These are phyloP conservation scores for Drosophila mettleri DNA, from an alignment of 2,888 invertebrate species.

Conservation along the genomic window DNA sequence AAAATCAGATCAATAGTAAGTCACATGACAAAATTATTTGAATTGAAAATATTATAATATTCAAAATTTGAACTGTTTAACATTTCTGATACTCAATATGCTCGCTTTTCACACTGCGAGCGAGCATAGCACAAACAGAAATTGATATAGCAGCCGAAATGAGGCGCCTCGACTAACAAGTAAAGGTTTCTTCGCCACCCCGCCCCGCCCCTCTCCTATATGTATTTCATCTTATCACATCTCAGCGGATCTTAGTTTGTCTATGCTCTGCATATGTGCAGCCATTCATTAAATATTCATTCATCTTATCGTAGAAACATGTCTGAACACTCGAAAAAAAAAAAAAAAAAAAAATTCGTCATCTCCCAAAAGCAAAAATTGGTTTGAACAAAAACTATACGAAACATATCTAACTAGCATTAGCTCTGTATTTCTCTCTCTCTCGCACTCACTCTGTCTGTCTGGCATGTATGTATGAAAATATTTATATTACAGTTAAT, in stretches of 20 bases:
- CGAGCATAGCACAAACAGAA: neutral
- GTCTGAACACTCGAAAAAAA: conserved; percentile 5
- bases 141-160: conserved; percentile 1
- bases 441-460: neutral
- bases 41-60: too few species aligned
- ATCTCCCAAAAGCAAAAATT: conserved; percentile 24
- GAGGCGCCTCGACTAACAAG: neutral
- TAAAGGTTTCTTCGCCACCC: neutral
- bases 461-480: conserved; percentile 9
- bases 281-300: conserved; percentile 47
- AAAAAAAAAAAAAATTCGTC: conserved; percentile 22
- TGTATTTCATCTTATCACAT: conserved; percentile 2
- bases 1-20: too few species aligned
- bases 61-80: too few species aligned
- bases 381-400: neutral
- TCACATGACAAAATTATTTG: too few species aligned
- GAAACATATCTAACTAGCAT: conserved; percentile 1
- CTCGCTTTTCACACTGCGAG: neutral
- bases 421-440: neutral
- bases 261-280: neutral
- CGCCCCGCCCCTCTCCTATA: too few species aligned
- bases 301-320: conserved; percentile 40
- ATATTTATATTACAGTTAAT: conserved; percentile 25
- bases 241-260: conserved; percentile 7
- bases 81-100: neutral